These are phyloP conservation scores for Nomada ferruginata DNA, from an alignment of 2,888 invertebrate species.

Conservation along the genomic window DNA sequence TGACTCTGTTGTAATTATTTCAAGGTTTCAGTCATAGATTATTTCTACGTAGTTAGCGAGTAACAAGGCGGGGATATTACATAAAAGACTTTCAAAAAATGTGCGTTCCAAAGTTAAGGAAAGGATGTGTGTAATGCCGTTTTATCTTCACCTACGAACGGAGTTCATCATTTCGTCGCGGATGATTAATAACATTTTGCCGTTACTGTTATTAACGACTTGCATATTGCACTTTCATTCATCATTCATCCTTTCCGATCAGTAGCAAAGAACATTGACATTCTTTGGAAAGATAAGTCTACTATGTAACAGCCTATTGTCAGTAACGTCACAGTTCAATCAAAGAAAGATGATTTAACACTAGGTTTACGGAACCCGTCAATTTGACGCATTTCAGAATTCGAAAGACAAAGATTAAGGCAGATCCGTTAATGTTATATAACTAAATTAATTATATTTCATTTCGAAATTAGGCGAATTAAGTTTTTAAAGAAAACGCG, in stretches of 20 bases:
- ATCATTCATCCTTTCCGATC: neutral
- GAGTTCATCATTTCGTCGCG: neutral
- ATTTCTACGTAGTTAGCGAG: neutral
- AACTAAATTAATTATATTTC: too few relatives aligned
- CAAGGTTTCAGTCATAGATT: slow-evolving; percentile 29
- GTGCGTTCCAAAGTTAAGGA: neutral
- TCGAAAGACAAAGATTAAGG: too few relatives aligned
- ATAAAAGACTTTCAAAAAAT: slow-evolving; percentile 11
- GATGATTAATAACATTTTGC: neutral
- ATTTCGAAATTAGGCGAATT: too few relatives aligned
- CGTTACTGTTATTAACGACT: too few relatives aligned
- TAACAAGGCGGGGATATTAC: neutral
- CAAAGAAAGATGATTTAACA: too few relatives aligned
- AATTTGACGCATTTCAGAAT: too few relatives aligned
- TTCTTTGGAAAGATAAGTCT: too few relatives aligned
- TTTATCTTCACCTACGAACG: slow-evolving; percentile 36
- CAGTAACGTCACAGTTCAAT: neutral
- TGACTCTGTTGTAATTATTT: slow-evolving; percentile 4
- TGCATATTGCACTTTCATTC: neutral
- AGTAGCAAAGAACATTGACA: neutral
- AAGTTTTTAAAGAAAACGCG: too few relatives aligned
- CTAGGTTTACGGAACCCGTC: too few relatives aligned
- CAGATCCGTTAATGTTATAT: too few relatives aligned
- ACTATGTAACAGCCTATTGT: too few relatives aligned
- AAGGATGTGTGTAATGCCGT: neutral